Percentiles rank a stretch among this genome's conserved stretches.
phyloP scores from a whole-genome alignment of 2,888 invertebrate species.

The Erebia palarica region DNA sequence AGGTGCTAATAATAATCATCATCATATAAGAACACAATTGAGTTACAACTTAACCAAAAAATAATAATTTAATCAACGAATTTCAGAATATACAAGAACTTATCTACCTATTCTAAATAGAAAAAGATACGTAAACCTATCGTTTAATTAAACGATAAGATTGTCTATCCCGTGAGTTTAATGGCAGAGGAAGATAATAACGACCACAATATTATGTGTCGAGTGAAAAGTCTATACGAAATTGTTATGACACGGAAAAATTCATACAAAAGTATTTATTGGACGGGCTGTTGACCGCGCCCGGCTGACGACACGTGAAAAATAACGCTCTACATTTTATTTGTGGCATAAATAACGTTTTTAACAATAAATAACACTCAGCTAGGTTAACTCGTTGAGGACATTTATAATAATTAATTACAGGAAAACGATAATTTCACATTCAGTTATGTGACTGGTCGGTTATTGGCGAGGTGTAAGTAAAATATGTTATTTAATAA shows the following conservation, averaged over 20 bases:
- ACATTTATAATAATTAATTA: slow-evolving; percentile 40
- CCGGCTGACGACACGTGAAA: slow-evolving; percentile 40
- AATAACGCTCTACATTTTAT: slow-evolving; percentile 43
- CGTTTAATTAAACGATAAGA: background rate
- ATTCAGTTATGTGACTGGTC: slow-evolving; percentile 33
- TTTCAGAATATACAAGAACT: too few relatives aligned
- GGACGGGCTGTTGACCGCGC: slow-evolving; percentile 41
- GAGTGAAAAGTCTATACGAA: slow-evolving; percentile 15
- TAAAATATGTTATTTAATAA: slow-evolving; percentile 25
- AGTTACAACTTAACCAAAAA: too few relatives aligned
- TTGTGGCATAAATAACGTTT: slow-evolving; percentile 45
- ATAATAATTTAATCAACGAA: too few relatives aligned
- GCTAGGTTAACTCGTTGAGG: slow-evolving; percentile 33
- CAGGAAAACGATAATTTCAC: slow-evolving; percentile 37
- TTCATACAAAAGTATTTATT: slow-evolving; percentile 40
- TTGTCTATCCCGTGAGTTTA: background rate
- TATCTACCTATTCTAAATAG: too few relatives aligned
- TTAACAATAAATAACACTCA: slow-evolving; percentile 39
- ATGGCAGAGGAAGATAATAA: slow-evolving; percentile 12
- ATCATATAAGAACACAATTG: too few relatives aligned
- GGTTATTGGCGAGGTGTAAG: slow-evolving; percentile 22
- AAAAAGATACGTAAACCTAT: background rate
- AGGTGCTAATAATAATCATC: too few relatives aligned
- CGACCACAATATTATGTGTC: background rate
- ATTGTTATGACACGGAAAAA: slow-evolving; percentile 20